Percentiles rank a stretch among this genome's conserved stretches.
These are phyloP conservation scores for Chrysomela aeneicollis DNA, from an alignment of 2,888 invertebrate genomes.

Conservation along the genomic window DNA sequence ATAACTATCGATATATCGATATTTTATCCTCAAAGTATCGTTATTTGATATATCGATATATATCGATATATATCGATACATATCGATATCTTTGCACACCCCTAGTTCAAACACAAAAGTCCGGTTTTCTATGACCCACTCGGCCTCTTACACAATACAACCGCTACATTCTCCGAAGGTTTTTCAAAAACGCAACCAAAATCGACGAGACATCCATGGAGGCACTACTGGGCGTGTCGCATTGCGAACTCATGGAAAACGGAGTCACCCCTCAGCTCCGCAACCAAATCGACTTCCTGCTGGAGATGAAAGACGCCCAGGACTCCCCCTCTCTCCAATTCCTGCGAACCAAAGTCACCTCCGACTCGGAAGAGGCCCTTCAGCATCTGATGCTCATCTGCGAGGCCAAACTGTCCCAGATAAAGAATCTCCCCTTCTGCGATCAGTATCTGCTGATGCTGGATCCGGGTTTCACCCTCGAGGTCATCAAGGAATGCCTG, in stretches of 20 bases:
- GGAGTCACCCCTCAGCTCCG: constrained; percentile 77
- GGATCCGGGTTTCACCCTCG: constrained; percentile 87
- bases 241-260: constrained; percentile 81
- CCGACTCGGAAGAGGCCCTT: constrained; percentile 66
- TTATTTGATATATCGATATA: too few relatives aligned
- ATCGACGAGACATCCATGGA: constrained; percentile 83
- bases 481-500: constrained; percentile 79
- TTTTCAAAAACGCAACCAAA: constrained; percentile 73
- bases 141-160: not conserved
- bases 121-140: too few relatives aligned
- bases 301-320: constrained; percentile 78
- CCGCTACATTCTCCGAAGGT: constrained; percentile 13
- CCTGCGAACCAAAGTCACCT: constrained; percentile 72
- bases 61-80: too few relatives aligned
- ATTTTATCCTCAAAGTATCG: too few relatives aligned
- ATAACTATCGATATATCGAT: too few relatives aligned
- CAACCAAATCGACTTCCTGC: constrained; percentile 86
- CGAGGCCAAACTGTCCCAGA: constrained; percentile 64
- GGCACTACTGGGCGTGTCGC: constrained; percentile 82
- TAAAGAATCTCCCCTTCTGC: constrained; percentile 73
- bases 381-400: constrained; percentile 70
- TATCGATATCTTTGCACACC: too few relatives aligned
- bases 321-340: constrained; percentile 72
- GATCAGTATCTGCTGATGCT: constrained; percentile 76
- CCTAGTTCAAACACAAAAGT: too few relatives aligned